These are phyloP conservation scores for Drosophila nigrodunni DNA, from an alignment of 1,140 invertebrate species.

Conservation along the genomic window DNA sequence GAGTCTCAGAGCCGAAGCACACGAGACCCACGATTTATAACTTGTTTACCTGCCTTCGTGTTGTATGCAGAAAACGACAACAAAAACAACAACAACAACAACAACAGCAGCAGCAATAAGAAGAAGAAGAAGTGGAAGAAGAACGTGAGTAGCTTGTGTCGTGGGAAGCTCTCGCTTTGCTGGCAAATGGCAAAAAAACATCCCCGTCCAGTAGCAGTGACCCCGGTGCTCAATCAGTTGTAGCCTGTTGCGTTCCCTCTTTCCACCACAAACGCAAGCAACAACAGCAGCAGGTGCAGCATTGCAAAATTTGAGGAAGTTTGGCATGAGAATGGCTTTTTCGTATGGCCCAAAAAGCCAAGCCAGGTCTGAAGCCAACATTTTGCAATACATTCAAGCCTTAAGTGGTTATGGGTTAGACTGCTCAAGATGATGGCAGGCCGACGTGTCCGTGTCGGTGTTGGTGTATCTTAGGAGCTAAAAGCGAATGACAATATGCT, in stretches of 20 bases:
- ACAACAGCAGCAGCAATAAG: neutral
- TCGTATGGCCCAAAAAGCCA: neutral
- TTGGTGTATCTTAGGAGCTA: slow-evolving; percentile 44
- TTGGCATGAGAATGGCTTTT: slow-evolving; percentile 17
- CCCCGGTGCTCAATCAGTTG: slow-evolving; percentile 53
- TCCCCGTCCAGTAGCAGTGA: slow-evolving; percentile 50
- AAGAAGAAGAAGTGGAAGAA: neutral
- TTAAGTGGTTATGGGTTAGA: slow-evolving; percentile 41
- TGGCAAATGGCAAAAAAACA: slow-evolving; percentile 51
- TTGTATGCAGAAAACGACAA: slow-evolving; percentile 25
- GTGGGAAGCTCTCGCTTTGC: slow-evolving; percentile 49
- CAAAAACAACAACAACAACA: slow-evolving; percentile 1
- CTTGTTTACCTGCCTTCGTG: slow-evolving; percentile 80
- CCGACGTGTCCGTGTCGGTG: slow-evolving; percentile 29
- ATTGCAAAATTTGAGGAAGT: slow-evolving; percentile 10
- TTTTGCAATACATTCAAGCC: slow-evolving; percentile 16
- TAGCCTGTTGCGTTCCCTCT: slow-evolving; percentile 67
- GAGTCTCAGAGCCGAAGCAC: slow-evolving; percentile 43
- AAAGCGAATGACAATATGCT: slow-evolving; percentile 68
- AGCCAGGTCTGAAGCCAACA: slow-evolving; percentile 23
- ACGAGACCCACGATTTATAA: slow-evolving; percentile 69
- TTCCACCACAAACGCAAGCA: slow-evolving; percentile 14
- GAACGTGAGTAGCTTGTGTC: slow-evolving; percentile 9
- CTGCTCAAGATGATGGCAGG: slow-evolving; percentile 36
- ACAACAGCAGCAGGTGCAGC: slow-evolving; percentile 44